Evolutionary conservation across 2,113 vertebrate species (phyloP).

Genomic region (Epinephelus cyanopodus): DNA sequence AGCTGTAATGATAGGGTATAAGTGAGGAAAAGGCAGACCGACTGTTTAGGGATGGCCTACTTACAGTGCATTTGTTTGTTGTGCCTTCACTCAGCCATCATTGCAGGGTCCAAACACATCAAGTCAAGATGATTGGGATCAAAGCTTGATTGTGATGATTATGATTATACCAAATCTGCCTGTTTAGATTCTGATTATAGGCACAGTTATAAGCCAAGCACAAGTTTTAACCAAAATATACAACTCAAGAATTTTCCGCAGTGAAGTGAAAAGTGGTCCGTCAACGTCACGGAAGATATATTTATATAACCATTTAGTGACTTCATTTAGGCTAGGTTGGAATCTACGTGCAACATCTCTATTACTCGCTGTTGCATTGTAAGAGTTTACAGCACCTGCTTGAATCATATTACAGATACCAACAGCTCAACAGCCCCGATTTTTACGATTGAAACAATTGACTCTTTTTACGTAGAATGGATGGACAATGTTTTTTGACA

Average conservation of each 20-base stretch:
- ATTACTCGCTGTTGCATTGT: background rate
- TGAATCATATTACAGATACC: background rate
- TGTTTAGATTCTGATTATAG: constrained; percentile 60
- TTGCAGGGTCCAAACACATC: constrained; percentile 50
- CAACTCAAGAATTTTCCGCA: constrained; percentile 54
- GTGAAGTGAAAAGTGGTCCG: constrained; percentile 39
- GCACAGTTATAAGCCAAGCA: constrained; percentile 28
- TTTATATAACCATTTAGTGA: constrained; percentile 13
- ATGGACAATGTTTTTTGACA: background rate
- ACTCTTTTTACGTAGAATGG: background rate
- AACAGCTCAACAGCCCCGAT: background rate
- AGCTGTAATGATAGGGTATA: constrained; percentile 82
- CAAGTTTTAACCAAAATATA: constrained; percentile 36
- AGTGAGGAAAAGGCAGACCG: constrained; percentile 69
- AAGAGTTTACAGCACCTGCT: background rate
- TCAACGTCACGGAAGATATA: constrained; percentile 31
- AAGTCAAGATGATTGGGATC: constrained; percentile 41
- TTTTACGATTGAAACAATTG: background rate
- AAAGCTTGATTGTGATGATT: constrained; percentile 49
- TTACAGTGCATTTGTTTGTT: constrained; percentile 63
- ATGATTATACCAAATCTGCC: constrained; percentile 26
- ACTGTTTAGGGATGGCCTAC: constrained; percentile 70
- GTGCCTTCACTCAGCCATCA: constrained; percentile 31
- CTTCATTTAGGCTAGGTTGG: constrained; percentile 12
- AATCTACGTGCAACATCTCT: background rate